These are phyloP conservation scores for Agrotis puta DNA, from an alignment of 2,888 invertebrate species.

Conservation along the genomic window DNA sequence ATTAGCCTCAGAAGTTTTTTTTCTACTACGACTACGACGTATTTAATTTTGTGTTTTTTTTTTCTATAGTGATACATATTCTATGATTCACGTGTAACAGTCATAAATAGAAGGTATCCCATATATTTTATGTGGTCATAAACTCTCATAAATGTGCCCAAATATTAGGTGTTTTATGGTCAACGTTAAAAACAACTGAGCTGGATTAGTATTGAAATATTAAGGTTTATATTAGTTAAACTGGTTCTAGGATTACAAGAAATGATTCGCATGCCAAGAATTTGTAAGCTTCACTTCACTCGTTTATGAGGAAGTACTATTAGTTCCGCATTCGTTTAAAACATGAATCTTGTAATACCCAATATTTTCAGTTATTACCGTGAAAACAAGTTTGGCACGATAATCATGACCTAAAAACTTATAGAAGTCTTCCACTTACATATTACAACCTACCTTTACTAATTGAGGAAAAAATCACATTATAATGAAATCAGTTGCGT, in stretches of 20 bases:
- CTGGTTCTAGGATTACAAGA: slow-evolving; percentile 13
- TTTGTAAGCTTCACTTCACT: neutral
- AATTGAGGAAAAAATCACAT: neutral
- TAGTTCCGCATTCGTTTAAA: neutral
- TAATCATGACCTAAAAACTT: slow-evolving; percentile 7
- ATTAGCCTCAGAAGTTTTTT: neutral
- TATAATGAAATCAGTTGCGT: neutral
- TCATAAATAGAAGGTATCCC: slow-evolving; percentile 40
- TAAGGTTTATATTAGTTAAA: slow-evolving; percentile 7
- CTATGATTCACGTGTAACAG: neutral
- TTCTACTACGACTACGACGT: neutral
- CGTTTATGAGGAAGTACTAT: slow-evolving; percentile 1
- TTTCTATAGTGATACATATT: neutral
- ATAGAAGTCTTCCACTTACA: slow-evolving; percentile 6
- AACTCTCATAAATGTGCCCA: slow-evolving; percentile 60
- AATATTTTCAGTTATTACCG: neutral
- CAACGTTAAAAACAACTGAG: slow-evolving; percentile 65
- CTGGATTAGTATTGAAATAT: slow-evolving; percentile 45
- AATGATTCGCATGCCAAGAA: slow-evolving; percentile 13
- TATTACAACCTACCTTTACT: neutral
- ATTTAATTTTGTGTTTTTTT: neutral
- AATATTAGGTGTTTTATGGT: slow-evolving; percentile 67
- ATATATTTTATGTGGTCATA: slow-evolving; percentile 67
- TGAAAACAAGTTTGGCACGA: slow-evolving; percentile 4
- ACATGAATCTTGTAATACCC: neutral